phyloP scores from a whole-genome alignment of 2,888 invertebrate species.

The Ypsolopha sequella region DNA sequence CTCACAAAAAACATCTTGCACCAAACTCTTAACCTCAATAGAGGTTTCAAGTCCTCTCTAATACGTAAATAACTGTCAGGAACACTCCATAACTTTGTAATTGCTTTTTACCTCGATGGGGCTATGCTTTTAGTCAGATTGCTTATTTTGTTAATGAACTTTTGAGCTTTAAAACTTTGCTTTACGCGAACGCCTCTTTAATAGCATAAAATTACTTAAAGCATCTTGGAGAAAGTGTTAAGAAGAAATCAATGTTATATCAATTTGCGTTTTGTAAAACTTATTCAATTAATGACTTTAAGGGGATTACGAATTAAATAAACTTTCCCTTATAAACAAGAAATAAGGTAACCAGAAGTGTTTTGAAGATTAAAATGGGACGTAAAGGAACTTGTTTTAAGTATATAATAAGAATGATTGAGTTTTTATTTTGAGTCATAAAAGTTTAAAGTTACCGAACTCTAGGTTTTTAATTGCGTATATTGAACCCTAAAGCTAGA shows the following conservation, averaged over 20 bases:
- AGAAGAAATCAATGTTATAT: background rate
- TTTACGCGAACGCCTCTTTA: conserved; percentile 27
- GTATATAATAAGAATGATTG: too few relatives aligned
- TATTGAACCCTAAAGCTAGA: too few relatives aligned
- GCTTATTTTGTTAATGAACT: conserved; percentile 61
- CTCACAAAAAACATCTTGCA: background rate
- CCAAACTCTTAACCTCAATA: background rate
- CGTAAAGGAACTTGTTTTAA: too few relatives aligned
- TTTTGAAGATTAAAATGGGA: too few relatives aligned
- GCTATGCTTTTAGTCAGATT: conserved; percentile 58
- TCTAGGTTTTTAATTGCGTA: too few relatives aligned
- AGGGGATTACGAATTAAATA: too few relatives aligned
- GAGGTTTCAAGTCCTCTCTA: conserved; percentile 22
- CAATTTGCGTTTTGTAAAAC: background rate
- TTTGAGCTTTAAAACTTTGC: conserved; percentile 38
- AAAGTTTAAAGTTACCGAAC: too few relatives aligned
- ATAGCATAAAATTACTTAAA: conserved; percentile 31
- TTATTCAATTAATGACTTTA: too few relatives aligned
- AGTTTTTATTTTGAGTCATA: too few relatives aligned
- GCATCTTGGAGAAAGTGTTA: background rate
- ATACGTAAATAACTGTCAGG: conserved; percentile 48
- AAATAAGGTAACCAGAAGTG: too few relatives aligned
- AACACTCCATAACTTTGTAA: conserved; percentile 55
- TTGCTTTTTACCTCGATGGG: conserved; percentile 54
- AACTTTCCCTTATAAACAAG: too few relatives aligned